Evolutionary conservation across 2,113 vertebrate genomes (phyloP).

Genomic region (Alouatta palliata): DNA sequence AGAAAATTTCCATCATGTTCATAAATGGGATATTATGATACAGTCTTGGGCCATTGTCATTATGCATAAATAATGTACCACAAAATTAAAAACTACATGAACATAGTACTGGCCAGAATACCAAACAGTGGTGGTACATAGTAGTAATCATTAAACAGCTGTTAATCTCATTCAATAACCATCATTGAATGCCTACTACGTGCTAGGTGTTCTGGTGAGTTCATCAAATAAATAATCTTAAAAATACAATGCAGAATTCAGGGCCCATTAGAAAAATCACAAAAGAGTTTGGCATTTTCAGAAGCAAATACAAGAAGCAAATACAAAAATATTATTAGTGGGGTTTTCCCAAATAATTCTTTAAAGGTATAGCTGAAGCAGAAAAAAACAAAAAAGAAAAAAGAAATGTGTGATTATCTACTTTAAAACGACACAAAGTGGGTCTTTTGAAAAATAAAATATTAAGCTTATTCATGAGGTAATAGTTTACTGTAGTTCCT

Average conservation of each 20-base stretch:
- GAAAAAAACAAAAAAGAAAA: background rate
- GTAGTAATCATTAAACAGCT: background rate
- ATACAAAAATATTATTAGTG: background rate
- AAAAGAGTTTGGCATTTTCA: background rate
- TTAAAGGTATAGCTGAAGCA: background rate
- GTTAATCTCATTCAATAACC: background rate
- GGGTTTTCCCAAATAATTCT: background rate
- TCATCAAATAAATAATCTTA: background rate
- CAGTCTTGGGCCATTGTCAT: background rate
- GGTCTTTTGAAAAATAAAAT: background rate
- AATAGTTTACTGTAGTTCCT: background rate
- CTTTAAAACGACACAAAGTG: background rate
- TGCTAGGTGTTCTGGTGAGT: background rate
- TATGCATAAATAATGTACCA: background rate
- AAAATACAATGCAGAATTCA: background rate
- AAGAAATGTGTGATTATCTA: background rate
- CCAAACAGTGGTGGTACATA: background rate
- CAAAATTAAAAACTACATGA: background rate
- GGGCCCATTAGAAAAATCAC: background rate
- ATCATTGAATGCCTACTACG: background rate
- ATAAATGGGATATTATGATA: background rate
- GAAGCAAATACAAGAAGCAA: background rate
- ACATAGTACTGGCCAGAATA: background rate
- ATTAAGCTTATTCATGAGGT: background rate
- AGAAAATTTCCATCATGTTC: background rate